Conservation (phyloP, 37 sponge, comb jelly and placozoan species). For the Eunapius fragilis region DNA sequence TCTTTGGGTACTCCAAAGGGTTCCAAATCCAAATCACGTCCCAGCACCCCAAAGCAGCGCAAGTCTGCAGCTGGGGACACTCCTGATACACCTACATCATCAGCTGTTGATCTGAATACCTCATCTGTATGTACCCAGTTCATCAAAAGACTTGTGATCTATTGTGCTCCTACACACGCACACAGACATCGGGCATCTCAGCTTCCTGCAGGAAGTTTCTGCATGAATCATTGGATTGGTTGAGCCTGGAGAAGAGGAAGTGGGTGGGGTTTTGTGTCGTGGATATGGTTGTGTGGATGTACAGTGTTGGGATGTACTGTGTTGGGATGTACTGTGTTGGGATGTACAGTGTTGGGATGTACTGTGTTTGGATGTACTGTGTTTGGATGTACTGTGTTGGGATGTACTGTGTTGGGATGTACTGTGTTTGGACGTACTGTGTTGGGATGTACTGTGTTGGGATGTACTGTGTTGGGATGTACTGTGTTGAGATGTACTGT, state of each 20-base stretch:
- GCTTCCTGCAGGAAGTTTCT: conserved; percentile 9
- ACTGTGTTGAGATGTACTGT: not conserved
- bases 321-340: no score
- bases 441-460: not conserved
- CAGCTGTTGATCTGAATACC: not conserved
- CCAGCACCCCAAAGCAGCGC: not conserved
- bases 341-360: no score
- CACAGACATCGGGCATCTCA: not conserved
- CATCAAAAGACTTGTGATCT: not conserved
- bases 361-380: not conserved
- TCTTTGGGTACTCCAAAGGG: not conserved
- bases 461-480: not conserved
- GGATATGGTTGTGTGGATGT: not conserved
- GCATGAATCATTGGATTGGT: conserved; percentile 67
- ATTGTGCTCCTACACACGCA: not conserved
- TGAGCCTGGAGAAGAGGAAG: conserved; percentile 45
- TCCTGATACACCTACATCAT: not conserved
- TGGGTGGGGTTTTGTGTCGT: conserved; percentile 3
- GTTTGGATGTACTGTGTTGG: not conserved
- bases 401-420: not conserved
- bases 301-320: not conserved
- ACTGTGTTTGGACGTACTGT: not conserved
- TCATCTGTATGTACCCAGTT: not conserved
- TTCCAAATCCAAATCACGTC: not conserved
- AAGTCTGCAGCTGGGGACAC: not conserved